Conservation (phyloP, 2,797 vertebrate species). For the Coluber constrictor region DNA sequence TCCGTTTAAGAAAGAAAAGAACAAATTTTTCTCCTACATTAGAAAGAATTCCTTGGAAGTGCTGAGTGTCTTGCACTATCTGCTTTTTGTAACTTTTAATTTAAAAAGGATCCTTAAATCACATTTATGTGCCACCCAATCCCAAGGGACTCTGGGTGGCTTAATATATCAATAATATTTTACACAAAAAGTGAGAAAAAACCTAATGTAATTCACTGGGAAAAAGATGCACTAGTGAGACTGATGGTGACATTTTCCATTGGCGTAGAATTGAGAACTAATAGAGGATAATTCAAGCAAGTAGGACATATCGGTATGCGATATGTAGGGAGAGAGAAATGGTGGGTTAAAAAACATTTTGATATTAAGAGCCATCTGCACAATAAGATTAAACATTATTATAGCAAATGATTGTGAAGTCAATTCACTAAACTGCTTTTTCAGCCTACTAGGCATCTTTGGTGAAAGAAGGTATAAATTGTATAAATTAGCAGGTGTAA, state of each 20-base stretch:
- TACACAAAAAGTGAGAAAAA: neutral
- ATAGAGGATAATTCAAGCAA: neutral
- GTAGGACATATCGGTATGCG: neutral
- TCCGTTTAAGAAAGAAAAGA: neutral
- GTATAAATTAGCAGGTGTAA: constrained; percentile 2
- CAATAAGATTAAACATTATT: neutral
- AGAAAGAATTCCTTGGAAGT: neutral
- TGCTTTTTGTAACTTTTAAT: neutral
- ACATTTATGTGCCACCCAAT: too few relatives aligned
- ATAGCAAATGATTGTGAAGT: neutral
- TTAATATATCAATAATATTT: neutral
- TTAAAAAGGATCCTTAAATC: neutral
- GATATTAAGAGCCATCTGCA: constrained; percentile 3
- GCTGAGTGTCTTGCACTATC: neutral
- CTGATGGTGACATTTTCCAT: neutral
- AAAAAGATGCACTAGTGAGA: neutral
- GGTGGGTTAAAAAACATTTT: neutral
- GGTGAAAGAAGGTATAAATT: neutral
- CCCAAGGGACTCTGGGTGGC: too few relatives aligned
- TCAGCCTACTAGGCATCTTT: neutral
- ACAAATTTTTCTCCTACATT: neutral
- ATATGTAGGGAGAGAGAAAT: neutral
- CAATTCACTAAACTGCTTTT: constrained; percentile 24
- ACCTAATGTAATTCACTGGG: neutral
- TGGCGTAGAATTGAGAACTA: neutral